Evolutionary conservation across 2,888 invertebrate genomes (phyloP).

Genomic region (Drosophila planitibia): DNA sequence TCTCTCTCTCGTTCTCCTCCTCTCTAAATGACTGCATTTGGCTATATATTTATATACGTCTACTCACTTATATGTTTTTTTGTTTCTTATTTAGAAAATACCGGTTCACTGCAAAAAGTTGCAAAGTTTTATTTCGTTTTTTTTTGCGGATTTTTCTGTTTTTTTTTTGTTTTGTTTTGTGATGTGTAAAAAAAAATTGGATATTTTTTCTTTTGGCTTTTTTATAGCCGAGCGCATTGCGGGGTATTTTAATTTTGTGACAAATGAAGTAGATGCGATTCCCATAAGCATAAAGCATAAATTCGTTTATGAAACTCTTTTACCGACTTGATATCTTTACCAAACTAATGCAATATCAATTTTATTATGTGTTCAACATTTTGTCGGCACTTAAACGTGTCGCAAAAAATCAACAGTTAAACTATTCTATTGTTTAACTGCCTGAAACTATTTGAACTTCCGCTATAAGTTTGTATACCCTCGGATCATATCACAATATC

Average conservation of each 20-base stretch:
- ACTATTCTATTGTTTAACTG: neutral
- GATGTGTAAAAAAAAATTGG: slow-evolving; percentile 32
- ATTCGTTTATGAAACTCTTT: neutral
- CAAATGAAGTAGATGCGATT: neutral
- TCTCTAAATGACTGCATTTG: slow-evolving; percentile 57
- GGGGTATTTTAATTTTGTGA: neutral
- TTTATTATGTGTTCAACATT: neutral
- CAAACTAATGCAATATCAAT: neutral
- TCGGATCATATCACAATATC: neutral
- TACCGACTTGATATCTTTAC: neutral
- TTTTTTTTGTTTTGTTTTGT: slow-evolving; percentile 14
- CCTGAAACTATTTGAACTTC: neutral
- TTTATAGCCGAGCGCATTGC: slow-evolving; percentile 8
- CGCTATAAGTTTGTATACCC: neutral
- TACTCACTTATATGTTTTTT: slow-evolving; percentile 14
- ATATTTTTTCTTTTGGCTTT: slow-evolving; percentile 28
- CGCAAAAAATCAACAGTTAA: neutral
- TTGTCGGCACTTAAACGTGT: neutral
- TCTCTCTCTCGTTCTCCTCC: slow-evolving; percentile 14
- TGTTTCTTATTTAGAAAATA: slow-evolving; percentile 45
- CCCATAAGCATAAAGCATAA: neutral
- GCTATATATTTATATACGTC: slow-evolving; percentile 32
- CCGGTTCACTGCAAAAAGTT: slow-evolving; percentile 68
- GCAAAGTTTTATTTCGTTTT: slow-evolving; percentile 52
- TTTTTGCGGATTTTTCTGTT: neutral